Base-by-base conservation (phyloP, 1,140 invertebrate genomes). In the Papilio machaon region DNA sequence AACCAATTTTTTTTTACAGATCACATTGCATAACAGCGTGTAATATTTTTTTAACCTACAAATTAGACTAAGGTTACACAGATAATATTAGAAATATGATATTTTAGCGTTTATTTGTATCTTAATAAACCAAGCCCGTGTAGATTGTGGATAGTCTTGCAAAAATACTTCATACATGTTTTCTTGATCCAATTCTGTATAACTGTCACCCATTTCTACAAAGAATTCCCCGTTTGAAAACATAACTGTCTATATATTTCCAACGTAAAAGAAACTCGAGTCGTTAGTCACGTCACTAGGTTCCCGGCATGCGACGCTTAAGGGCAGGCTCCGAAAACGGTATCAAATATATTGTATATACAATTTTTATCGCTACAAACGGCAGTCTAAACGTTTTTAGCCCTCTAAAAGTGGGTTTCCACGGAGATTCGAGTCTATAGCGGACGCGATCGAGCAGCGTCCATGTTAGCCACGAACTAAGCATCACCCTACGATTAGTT, bases 371-470 rank as follows among this genome's bases (percentile, higher is more conserved):
- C 46, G 67, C 52, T 64, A 49, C 81, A 54, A 52, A 79, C 76
- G 70, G 70, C 67, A 67, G 47, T 74, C 70, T 64, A 70, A 79
- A 82, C 52, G 76, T 76, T 79, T 77, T 82, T 82, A 19, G 54
- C 54, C n/a, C 8, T 58, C 6, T 19, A 58, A 19, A 58, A 8
- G 54, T 9, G n/a, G n/a, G 54, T 19, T 58, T 19, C 54, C 17
- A 58, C 17, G 54, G 54, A 43, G 38, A 43, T 4, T 43, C 7
- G 38, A 7, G 4, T 43, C 38, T 43, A 43, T 43, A 7, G 38
- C 38, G 38, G 1, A 58, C 17, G 8, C 17, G 17, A 58, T 58
- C 17, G 17, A 58, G n/a, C 8, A n/a, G 2, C 7, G 17, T 0
- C 8, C 17, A 19, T n/a, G 54, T 17, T 15, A n/a, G 54, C n/a